Base-by-base conservation (phyloP, 2,797 vertebrate species). In the Fistularia commersonii region DNA sequence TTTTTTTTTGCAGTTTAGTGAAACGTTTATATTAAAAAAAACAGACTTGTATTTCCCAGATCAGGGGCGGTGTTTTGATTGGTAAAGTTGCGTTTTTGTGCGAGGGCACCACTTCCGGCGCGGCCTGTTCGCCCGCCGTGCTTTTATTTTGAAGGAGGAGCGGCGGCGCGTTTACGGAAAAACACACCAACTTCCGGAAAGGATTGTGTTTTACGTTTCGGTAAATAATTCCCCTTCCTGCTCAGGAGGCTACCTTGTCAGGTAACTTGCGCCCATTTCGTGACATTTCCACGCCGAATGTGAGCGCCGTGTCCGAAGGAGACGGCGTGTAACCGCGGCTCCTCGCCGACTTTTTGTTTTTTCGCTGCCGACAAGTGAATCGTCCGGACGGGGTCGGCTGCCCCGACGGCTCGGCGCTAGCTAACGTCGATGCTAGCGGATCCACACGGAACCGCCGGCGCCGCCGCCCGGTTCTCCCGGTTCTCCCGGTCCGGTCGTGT, bases 191-290 rank as follows among this genome's bases (percentile, higher is more conserved):
- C 61, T 85, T 86, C 84, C 85, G 80, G 73, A 66, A 63, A 56
- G 63, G 78, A 67, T 78, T 77, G 62, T 64, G 57, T 86, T 82
- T 83, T 70, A 56, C 55, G 45, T 51, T 41, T 59, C 64, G 72
- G 76, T 83, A 79, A 85, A 84, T 81, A 77, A 83, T 83, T 81
- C 72, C 80, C 65, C 74, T 85, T 79, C 72, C 72, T 77, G 74
- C 40, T 79, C 59, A 34, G 66, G 67, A 61, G 56, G 51, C 73
- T 69, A 74, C 73, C 73, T 83, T 73, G 64, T 69, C 84, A 87
- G 87, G 85, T 88, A 83, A 85, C 41, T 65, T 37, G 7, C 8
- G 23, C 33, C 4, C 35, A 8, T 59, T 47, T 40, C 12, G 41
- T 33, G 1, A 10, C 38, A 11, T 32, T 23, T 0, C 8, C 3